Evolutionary conservation across 2,888 invertebrate species (phyloP), one percentile per base, ranked within the genome.

Genomic region (Taenaris catops): DNA sequence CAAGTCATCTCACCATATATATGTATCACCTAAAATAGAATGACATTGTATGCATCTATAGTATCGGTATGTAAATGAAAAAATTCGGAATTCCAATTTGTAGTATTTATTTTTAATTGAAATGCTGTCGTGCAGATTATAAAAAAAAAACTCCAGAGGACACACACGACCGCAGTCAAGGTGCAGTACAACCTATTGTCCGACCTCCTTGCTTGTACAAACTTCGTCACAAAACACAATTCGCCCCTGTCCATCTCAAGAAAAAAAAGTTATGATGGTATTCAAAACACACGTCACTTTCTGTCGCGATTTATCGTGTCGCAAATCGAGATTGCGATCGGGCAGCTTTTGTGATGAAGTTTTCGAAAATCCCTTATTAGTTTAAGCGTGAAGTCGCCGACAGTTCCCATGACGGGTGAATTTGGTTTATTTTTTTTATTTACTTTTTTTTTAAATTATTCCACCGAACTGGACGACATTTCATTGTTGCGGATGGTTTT

Each of bases 221-320:
- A 64, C 61, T 62, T 46, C 53, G 55, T 62, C 63, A 62, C 69
- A 71, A 74, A 75, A 75, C 73, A 79, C 79, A 83, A 86, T 84
- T 62, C 61, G 76, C 80, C 83, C 80, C 80, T 63, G 49, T 38
- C 58, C 51, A 48, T 47, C 44, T 48, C 49, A 10, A 58, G 63
- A 67, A 68, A 64, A 59, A 49, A 40, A 49, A 67, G 64, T 74
- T 74, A 73, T 73, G 72, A 70, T 76, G 57, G 61, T 80, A 83
- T 84, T 83, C 83, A 83, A 86, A 86, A 84, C 76, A 79, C 58
- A 75, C 72, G 83, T 83, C 80, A 80, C 70, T 75, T 74, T 78
- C 63, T 58, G 67, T 68, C 68, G 71, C 78, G 76, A 81, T 71
- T 70, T 76, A 71, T 72, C 70, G 71, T 65, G 63, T 59, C 51